Evolutionary conservation across 1,140 invertebrate genomes (phyloP).

Genomic region (Drosophila pectinifera): DNA sequence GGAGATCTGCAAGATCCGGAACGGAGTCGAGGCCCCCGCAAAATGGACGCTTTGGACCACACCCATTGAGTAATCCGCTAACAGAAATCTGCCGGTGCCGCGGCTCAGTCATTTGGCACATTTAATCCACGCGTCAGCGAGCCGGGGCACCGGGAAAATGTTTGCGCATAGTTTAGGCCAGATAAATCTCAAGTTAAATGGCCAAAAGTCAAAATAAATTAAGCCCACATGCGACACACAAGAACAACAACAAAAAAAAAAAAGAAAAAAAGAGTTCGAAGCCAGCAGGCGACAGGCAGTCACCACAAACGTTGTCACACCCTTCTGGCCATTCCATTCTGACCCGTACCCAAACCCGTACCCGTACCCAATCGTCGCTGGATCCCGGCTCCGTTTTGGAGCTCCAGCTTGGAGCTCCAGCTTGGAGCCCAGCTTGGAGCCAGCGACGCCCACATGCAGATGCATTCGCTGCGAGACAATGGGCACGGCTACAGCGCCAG

Average conservation of each 20-base stretch:
- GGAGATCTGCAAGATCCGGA: slow-evolving; percentile 1
- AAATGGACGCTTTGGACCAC: slow-evolving; percentile 53
- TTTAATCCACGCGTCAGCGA: slow-evolving; percentile 79
- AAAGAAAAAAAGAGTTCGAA: slow-evolving; percentile 55
- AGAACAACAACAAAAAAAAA: slow-evolving; percentile 2
- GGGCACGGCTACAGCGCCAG: slow-evolving; percentile 49
- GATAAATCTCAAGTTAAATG: slow-evolving; percentile 83
- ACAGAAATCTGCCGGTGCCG: slow-evolving; percentile 35
- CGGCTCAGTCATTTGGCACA: slow-evolving; percentile 74
- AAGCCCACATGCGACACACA: slow-evolving; percentile 73
- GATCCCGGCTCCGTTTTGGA: slow-evolving; percentile 7
- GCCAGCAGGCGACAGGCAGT: slow-evolving; percentile 64
- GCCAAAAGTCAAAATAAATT: slow-evolving; percentile 84
- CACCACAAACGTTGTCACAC: slow-evolving; percentile 78
- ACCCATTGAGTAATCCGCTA: slow-evolving; percentile 63
- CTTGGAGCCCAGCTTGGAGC: slow-evolving; percentile 19
- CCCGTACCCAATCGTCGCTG: slow-evolving; percentile 3
- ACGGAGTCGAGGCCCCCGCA: not conserved
- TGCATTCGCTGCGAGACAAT: slow-evolving; percentile 60
- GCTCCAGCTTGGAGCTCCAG: slow-evolving; percentile 8
- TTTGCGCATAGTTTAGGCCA: slow-evolving; percentile 78
- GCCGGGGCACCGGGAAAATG: slow-evolving; percentile 58
- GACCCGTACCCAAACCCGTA: slow-evolving; percentile 48
- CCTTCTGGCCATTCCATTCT: slow-evolving; percentile 79
- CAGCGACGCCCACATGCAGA: slow-evolving; percentile 78